phyloP scores from a whole-genome alignment of 2,113 vertebrate genomes.

The Lontra canadensis region DNA sequence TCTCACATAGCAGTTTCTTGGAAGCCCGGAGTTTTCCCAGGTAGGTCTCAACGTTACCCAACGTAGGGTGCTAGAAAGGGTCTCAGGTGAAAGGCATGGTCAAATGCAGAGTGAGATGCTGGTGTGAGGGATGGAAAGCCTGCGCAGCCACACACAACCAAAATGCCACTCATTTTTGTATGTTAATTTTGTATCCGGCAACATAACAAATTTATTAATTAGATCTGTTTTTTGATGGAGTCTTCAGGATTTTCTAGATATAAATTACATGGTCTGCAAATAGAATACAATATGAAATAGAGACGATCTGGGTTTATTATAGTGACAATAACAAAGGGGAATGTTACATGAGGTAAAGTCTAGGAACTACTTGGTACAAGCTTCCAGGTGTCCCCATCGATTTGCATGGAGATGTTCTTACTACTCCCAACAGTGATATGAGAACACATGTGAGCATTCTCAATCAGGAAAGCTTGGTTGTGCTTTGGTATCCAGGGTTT shows the following conservation, averaged over 20 bases:
- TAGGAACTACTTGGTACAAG: not conserved
- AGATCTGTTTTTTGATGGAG: not conserved
- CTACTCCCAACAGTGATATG: not conserved
- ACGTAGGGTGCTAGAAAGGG: conserved; percentile 78
- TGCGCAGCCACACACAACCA: not conserved
- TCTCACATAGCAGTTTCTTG: conserved; percentile 75
- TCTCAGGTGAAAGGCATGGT: conserved; percentile 83
- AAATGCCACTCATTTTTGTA: not conserved
- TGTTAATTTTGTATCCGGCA: not conserved
- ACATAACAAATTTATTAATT: not conserved
- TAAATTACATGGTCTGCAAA: not conserved
- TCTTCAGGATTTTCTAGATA: not conserved
- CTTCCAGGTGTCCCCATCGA: not conserved
- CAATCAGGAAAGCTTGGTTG: not conserved
- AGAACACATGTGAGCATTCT: not conserved
- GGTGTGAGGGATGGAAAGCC: not conserved
- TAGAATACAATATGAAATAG: not conserved
- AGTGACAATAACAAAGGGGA: not conserved
- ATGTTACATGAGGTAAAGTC: not conserved
- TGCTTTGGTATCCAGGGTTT: not conserved
- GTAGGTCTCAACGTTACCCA: conserved; percentile 80
- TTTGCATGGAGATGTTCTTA: not conserved
- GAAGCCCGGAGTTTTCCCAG: conserved; percentile 64
- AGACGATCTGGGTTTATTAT: not conserved
- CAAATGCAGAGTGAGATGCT: not conserved